Conservation (phyloP, 2,888 invertebrate species). For the Eurytoma californica region DNA sequence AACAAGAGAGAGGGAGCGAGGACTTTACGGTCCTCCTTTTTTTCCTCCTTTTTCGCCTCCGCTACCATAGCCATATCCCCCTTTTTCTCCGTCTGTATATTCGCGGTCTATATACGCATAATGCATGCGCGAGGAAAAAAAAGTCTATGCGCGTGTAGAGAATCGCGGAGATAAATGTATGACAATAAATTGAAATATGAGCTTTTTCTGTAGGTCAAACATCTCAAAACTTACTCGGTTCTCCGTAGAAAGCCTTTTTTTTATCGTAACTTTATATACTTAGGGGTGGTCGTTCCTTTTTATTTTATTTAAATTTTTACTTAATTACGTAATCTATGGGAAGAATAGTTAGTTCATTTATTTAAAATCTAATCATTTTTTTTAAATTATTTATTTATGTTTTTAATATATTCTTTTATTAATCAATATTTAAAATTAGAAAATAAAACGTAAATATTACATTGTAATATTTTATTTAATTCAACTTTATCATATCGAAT, state of each 20-base stretch:
- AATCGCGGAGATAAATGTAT: constrained; percentile 49
- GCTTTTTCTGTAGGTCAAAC: constrained; percentile 48
- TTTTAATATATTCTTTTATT: neutral
- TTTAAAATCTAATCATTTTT: neutral
- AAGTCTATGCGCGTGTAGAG: constrained; percentile 24
- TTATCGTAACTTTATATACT: too few species aligned
- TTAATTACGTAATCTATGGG: too few species aligned
- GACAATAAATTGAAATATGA: constrained; percentile 45
- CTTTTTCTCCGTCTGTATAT: constrained; percentile 42
- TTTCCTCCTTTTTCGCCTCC: constrained; percentile 21
- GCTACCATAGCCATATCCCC: constrained; percentile 20
- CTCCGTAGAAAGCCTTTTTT: neutral
- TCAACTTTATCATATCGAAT: neutral
- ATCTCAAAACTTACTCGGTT: constrained; percentile 13
- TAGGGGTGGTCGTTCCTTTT: too few species aligned
- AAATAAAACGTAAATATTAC: neutral
- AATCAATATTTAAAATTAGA: neutral
- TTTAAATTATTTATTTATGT: neutral
- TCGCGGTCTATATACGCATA: constrained; percentile 48
- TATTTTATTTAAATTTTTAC: too few species aligned
- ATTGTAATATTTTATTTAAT: neutral
- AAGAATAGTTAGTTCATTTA: neutral
- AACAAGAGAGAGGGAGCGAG: constrained; percentile 19
- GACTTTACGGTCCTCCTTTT: too few species aligned
- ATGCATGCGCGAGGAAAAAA: constrained; percentile 39